phyloP scores from a whole-genome alignment of 2,888 invertebrate species.

The Pterostichus niger region DNA sequence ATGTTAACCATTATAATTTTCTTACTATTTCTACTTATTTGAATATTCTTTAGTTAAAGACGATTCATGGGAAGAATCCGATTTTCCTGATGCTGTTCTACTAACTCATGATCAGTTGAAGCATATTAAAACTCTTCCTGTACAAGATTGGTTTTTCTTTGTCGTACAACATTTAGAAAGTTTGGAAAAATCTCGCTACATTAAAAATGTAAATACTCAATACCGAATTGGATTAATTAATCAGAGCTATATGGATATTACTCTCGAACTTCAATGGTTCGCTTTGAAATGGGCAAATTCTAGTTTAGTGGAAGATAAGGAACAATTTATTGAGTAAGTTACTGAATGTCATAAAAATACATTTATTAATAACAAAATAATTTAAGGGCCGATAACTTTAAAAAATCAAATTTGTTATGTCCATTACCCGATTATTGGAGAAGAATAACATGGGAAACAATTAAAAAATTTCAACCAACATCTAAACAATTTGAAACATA shows the following conservation, averaged over 20 bases:
- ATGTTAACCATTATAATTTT: not conserved
- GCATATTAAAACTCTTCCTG: slow-evolving; percentile 48
- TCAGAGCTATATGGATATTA: slow-evolving; percentile 73
- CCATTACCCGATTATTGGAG: slow-evolving; percentile 58
- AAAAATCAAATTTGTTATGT: slow-evolving; percentile 37
- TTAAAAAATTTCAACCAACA: slow-evolving; percentile 39
- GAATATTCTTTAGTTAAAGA: slow-evolving; percentile 35
- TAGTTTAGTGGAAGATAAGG: slow-evolving; percentile 21
- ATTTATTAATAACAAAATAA: not conserved
- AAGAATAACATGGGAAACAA: slow-evolving; percentile 43
- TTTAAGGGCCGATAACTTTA: slow-evolving; percentile 33
- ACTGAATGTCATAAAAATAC: not conserved
- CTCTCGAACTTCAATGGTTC: slow-evolving; percentile 73
- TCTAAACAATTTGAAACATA: slow-evolving; percentile 14
- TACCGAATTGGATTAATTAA: slow-evolving; percentile 72
- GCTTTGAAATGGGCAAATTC: slow-evolving; percentile 73
- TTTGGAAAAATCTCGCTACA: slow-evolving; percentile 49
- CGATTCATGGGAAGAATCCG: slow-evolving; percentile 19
- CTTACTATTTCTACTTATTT: not conserved
- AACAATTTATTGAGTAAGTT: slow-evolving; percentile 54
- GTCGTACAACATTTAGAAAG: slow-evolving; percentile 53
- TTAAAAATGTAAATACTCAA: slow-evolving; percentile 41
- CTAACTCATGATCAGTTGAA: slow-evolving; percentile 50
- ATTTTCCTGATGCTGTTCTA: slow-evolving; percentile 49
- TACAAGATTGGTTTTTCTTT: slow-evolving; percentile 54